A percentile compares a stretch with the other conserved stretches of the same genome.
Conservation (phyloP, 2,888 invertebrate species). For the Agrotis segetum region DNA sequence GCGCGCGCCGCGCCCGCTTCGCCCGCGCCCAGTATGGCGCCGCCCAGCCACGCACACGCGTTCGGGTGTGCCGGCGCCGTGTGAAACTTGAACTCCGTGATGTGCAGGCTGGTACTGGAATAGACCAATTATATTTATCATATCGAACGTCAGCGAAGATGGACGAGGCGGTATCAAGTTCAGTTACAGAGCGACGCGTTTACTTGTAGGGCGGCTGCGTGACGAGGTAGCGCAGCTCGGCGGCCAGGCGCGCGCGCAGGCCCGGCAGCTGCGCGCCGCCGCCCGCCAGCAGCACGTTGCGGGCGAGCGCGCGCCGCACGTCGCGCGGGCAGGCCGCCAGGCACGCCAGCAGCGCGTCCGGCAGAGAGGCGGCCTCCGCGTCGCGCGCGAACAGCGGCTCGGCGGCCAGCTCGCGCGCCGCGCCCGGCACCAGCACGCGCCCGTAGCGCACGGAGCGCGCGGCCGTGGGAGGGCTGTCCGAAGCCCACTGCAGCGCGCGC, state of each 20-base stretch:
- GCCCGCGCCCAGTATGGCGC: slow-evolving; percentile 92
- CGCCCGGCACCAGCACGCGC: slow-evolving; percentile 92
- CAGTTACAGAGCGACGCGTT: background rate
- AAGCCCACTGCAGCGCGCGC: slow-evolving; percentile 90
- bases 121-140: too few relatives aligned
- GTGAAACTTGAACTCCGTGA: slow-evolving; percentile 93
- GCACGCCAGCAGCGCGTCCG: slow-evolving; percentile 94
- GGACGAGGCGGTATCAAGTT: background rate
- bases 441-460: slow-evolving; percentile 47
- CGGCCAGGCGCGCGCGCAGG: slow-evolving; percentile 94
- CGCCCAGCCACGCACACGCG: slow-evolving; percentile 95
- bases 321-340: slow-evolving; percentile 76
- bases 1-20: slow-evolving; percentile 93
- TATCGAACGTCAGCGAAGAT: background rate
- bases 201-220: slow-evolving; percentile 92
- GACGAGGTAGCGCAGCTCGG: slow-evolving; percentile 93
- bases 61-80: slow-evolving; percentile 94
- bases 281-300: slow-evolving; percentile 96
- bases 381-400: slow-evolving; percentile 97
- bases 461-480: background rate
- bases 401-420: slow-evolving; percentile 94
- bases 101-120: slow-evolving; percentile 68
- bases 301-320: slow-evolving; percentile 94
- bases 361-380: slow-evolving; percentile 92
- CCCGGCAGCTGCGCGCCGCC: slow-evolving; percentile 96